Base-by-base conservation (phyloP, 2,797 vertebrate species). In the Lepidocolaptes lacrymiger region DNA sequence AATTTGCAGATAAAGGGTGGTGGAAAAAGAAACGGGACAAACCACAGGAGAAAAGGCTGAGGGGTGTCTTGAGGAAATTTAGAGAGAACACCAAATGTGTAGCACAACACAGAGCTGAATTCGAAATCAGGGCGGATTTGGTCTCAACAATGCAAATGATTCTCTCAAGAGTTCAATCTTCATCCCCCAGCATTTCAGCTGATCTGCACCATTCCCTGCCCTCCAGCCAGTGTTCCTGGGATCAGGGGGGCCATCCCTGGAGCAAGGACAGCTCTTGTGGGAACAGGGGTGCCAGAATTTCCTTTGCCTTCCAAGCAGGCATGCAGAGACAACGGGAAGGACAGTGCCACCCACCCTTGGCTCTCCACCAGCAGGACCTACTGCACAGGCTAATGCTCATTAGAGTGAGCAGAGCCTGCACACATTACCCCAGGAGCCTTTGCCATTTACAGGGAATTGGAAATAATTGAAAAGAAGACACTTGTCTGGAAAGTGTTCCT, bases 401-500 rank as follows among this genome's bases (percentile, higher is more conserved):
- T 43, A 77, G 51, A 44, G 48, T 0, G 1, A 87, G 61, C 36
- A 86, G 69, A 84, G 81, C 61, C 77, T 71, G 79, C 84, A 71
- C 26, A 51, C 54, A 3, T 72, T 52, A 58, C 62, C 77, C 61
- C 74, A 69, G 71, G 10, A 93, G 66, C 71, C 64, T 69, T 54
- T 64, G 49, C 71, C 89, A 44, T 81, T 87, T 76, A 66, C 83
- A 66, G 56, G 7, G 61, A 77, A 89, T 87, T 75, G 62, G 71
- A 87, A 84, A 91, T 67, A 94, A 96, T 81, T 84, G 71, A 81
- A 85, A 91, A 84, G 88, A 86, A 2, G 74, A 88, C 79, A 77
- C 66, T 93, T 89, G 86, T 89, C 86, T 94, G 91, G 93, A 81
- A 69, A 87, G 69, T 37, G 82, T 77, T 91, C 66, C 85, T 67